Conservation (phyloP, 2,888 invertebrate genomes). For the Lypha dubia region DNA sequence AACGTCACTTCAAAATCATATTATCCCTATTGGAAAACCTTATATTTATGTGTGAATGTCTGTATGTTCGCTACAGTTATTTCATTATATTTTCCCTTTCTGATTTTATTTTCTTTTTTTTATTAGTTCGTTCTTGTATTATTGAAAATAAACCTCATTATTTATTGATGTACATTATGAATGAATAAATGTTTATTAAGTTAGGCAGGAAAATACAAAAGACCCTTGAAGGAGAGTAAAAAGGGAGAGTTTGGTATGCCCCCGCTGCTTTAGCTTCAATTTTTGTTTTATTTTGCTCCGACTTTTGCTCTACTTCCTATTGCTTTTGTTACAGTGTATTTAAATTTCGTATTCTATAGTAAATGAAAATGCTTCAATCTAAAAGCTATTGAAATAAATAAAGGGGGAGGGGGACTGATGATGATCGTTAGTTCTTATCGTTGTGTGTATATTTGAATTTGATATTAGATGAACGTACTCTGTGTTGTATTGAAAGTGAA, state of each 20-base stretch:
- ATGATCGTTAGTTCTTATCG: slow-evolving; percentile 7
- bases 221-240: neutral
- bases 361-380: slow-evolving; percentile 7
- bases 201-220: slow-evolving; percentile 3
- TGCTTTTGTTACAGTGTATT: slow-evolving; percentile 26
- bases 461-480: neutral
- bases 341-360: slow-evolving; percentile 30
- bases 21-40: too few species aligned
- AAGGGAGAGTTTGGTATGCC: slow-evolving; percentile 23
- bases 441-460: slow-evolving; percentile 23
- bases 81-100: neutral
- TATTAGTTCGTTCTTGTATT: slow-evolving; percentile 26
- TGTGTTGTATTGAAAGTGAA: slow-evolving; percentile 17
- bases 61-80: neutral
- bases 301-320: neutral
- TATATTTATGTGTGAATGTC: neutral
- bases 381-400: slow-evolving; percentile 26
- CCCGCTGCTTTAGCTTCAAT: neutral
- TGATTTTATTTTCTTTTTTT: slow-evolving; percentile 26
- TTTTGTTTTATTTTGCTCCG: neutral
- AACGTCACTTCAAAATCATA: too few species aligned
- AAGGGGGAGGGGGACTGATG: too few species aligned
- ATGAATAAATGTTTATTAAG: slow-evolving; percentile 6
- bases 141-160: slow-evolving; percentile 64
- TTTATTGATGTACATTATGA: slow-evolving; percentile 64